Conservation (phyloP, 2,888 invertebrate species). For the Lithosia quadra region DNA sequence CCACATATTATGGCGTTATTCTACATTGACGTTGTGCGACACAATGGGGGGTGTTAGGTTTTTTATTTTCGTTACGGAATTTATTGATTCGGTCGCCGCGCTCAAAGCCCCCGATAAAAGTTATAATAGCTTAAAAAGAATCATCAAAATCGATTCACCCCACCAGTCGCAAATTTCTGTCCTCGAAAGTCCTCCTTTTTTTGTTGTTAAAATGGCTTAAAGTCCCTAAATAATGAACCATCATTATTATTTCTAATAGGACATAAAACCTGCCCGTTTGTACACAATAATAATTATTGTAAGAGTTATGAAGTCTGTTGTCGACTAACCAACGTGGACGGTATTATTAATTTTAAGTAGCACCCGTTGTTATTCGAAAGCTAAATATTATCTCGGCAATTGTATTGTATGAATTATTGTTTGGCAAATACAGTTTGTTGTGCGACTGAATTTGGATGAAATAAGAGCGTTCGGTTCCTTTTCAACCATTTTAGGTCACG, state of each 20-base stretch:
- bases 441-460: slow-evolving; percentile 34
- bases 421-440: slow-evolving; percentile 38
- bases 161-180: too few relatives aligned
- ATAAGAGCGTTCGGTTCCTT: slow-evolving; percentile 7
- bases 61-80: too few relatives aligned
- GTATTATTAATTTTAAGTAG: slow-evolving; percentile 68
- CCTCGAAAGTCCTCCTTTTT: too few relatives aligned
- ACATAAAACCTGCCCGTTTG: slow-evolving; percentile 47
- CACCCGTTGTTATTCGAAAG: slow-evolving; percentile 55
- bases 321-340: slow-evolving; percentile 50
- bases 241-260: slow-evolving; percentile 21
- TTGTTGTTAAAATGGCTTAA: too few relatives aligned
- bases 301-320: slow-evolving; percentile 51
- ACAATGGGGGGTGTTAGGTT: too few relatives aligned
- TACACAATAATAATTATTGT: slow-evolving; percentile 53
- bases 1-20: too few relatives aligned
- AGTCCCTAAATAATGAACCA: not conserved
- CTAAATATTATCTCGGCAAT: slow-evolving; percentile 55
- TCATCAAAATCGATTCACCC: too few relatives aligned
- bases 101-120: too few relatives aligned
- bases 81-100: too few relatives aligned
- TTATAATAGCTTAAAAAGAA: too few relatives aligned
- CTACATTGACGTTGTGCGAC: too few relatives aligned
- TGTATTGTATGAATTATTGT: slow-evolving; percentile 48
- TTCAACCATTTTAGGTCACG: not conserved